Conservation (phyloP, 2,113 vertebrate genomes). For the Reinhardtius hippoglossoides region DNA sequence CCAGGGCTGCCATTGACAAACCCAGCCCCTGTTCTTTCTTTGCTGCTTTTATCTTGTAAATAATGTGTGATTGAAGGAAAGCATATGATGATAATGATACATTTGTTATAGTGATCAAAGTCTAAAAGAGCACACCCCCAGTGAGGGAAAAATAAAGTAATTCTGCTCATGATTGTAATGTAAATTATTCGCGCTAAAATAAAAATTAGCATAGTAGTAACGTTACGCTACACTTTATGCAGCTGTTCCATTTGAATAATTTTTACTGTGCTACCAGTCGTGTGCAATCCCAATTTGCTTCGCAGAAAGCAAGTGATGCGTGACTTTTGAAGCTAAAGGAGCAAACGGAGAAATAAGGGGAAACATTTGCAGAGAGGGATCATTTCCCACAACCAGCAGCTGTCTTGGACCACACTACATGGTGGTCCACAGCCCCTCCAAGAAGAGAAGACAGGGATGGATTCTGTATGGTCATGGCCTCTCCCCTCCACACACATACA, state of each 20-base stretch:
- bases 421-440: constrained; percentile 70
- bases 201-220: constrained; percentile 36
- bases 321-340: constrained; percentile 42
- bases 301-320: constrained; percentile 20
- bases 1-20: constrained; percentile 61
- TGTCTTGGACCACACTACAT: constrained; percentile 51
- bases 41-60: constrained; percentile 52
- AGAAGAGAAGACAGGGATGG: constrained; percentile 65
- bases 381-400: constrained; percentile 63
- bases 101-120: constrained; percentile 53
- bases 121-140: constrained; percentile 49
- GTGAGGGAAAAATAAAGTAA: constrained; percentile 48
- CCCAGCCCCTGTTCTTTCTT: constrained; percentile 41
- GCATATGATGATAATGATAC: constrained; percentile 50
- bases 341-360: constrained; percentile 27
- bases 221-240: constrained; percentile 1
- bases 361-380: constrained; percentile 62
- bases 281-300: constrained; percentile 14
- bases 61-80: constrained; percentile 51
- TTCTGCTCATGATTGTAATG: constrained; percentile 54
- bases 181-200: constrained; percentile 62
- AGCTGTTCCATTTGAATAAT: constrained; percentile 46
- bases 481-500: constrained; percentile 9
- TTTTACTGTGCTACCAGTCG: constrained; percentile 13
- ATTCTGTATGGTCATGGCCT: constrained; percentile 34